phyloP scores from a whole-genome alignment of 2,797 vertebrate species.

The Tamandua tetradactyla region DNA sequence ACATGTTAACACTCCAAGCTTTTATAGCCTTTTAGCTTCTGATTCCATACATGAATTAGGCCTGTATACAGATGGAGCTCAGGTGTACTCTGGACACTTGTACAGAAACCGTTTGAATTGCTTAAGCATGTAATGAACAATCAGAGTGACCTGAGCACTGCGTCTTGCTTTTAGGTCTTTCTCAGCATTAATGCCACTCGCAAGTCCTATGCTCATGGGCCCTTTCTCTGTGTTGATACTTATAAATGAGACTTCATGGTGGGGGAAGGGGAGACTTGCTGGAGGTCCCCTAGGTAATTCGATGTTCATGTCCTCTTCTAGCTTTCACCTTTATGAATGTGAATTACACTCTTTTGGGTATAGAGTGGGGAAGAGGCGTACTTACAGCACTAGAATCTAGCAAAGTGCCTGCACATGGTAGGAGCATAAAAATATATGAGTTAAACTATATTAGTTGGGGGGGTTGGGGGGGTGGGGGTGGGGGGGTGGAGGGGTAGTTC shows the following conservation, averaged over 20 bases:
- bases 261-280: background rate
- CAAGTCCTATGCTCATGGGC: background rate
- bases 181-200: background rate
- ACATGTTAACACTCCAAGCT: background rate
- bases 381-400: background rate
- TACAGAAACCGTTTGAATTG: background rate
- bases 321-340: slow-evolving; percentile 2
- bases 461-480: too few relatives aligned
- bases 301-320: background rate
- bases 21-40: slow-evolving; percentile 24
- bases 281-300: background rate
- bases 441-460: background rate
- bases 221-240: background rate
- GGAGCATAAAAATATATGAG: background rate
- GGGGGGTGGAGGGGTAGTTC: too few relatives aligned
- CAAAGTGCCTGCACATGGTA: background rate
- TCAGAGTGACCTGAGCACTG: background rate
- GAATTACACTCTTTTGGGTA: background rate
- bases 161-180: background rate
- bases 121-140: background rate
- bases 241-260: background rate
- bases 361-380: background rate
- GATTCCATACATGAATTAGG: background rate
- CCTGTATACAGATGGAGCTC: background rate
- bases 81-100: too few relatives aligned